Evolutionary conservation across 2,113 vertebrate species (phyloP).

Genomic region (Sprattus sprattus): DNA sequence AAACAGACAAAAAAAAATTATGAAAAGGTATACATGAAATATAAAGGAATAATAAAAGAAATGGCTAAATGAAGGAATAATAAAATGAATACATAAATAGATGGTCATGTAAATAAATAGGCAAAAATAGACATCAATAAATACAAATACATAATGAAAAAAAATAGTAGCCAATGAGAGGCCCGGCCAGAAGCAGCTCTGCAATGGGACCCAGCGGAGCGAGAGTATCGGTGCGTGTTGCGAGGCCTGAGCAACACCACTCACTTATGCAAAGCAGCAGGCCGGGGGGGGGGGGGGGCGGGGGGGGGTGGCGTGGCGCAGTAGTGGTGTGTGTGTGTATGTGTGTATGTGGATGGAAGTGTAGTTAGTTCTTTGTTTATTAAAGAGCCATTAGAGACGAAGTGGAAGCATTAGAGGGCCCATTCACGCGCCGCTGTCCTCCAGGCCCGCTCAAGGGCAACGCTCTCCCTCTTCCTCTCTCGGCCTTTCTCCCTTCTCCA

Average conservation of each 20-base stretch:
- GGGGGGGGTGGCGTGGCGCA: background rate
- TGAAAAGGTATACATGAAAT: background rate
- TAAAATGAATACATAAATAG: too few species aligned
- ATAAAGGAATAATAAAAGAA: background rate
- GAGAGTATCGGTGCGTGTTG: background rate
- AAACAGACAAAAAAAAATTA: background rate
- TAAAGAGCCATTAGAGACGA: slow-evolving; percentile 43
- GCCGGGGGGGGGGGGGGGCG: background rate
- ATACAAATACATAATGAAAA: slow-evolving; percentile 18
- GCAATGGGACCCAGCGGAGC: background rate
- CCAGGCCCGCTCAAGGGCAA: slow-evolving; percentile 31
- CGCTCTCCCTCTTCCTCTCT: slow-evolving; percentile 10
- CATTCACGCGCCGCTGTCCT: slow-evolving; percentile 19
- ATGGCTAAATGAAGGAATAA: too few species aligned
- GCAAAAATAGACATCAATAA: background rate
- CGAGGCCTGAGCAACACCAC: slow-evolving; percentile 5
- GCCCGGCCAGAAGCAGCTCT: background rate
- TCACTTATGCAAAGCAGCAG: slow-evolving; percentile 44
- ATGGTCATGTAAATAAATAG: too few species aligned
- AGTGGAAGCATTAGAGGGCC: slow-evolving; percentile 11
- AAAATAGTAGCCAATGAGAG: slow-evolving; percentile 18
- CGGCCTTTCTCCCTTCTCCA: background rate
- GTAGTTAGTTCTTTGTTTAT: slow-evolving; percentile 45
- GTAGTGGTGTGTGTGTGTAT: background rate
- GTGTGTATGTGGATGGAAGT: slow-evolving; percentile 11